phyloP scores from a whole-genome alignment of 2,888 invertebrate genomes.

The Mamestra brassicae region DNA sequence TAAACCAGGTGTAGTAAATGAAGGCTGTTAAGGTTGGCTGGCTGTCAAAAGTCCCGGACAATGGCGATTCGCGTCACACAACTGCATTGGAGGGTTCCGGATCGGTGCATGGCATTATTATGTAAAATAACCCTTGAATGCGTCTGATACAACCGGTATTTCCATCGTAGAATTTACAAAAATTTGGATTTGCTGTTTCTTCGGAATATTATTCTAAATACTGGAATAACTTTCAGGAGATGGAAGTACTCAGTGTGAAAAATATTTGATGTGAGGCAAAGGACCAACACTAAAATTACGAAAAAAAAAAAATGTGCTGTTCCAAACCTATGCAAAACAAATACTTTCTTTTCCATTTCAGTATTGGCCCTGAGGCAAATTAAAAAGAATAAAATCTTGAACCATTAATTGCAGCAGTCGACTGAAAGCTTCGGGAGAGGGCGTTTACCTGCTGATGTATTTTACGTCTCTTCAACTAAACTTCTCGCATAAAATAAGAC shows the following conservation, averaged over 20 bases:
- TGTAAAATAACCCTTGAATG: conserved; percentile 67
- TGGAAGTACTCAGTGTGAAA: not conserved
- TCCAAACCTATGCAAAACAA: no score
- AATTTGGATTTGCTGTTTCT: not conserved
- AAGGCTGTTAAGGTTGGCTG: conserved; percentile 78
- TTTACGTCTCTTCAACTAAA: conserved; percentile 18
- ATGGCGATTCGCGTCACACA: conserved; percentile 75
- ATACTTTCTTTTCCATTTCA: no score
- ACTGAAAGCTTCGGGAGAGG: conserved; percentile 3
- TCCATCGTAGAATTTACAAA: not conserved
- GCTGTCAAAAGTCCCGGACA: conserved; percentile 78
- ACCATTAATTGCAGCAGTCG: not conserved
- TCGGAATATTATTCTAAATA: not conserved
- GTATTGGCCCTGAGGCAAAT: no score
- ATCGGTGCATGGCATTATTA: conserved; percentile 74
- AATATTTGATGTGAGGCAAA: not conserved
- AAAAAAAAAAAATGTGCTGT: no score
- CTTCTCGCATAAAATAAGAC: conserved; percentile 31
- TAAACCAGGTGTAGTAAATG: conserved; percentile 23
- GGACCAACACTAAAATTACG: no score
- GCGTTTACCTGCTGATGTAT: not conserved
- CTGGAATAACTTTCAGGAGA: not conserved
- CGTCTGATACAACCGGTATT: conserved; percentile 18
- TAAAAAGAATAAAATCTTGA: no score
- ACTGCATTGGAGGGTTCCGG: conserved; percentile 75